Percentiles rank a stretch among this genome's conserved stretches.
phyloP scores from a whole-genome alignment of 1,140 invertebrate genomes.

The Tachypleus tridentatus region DNA sequence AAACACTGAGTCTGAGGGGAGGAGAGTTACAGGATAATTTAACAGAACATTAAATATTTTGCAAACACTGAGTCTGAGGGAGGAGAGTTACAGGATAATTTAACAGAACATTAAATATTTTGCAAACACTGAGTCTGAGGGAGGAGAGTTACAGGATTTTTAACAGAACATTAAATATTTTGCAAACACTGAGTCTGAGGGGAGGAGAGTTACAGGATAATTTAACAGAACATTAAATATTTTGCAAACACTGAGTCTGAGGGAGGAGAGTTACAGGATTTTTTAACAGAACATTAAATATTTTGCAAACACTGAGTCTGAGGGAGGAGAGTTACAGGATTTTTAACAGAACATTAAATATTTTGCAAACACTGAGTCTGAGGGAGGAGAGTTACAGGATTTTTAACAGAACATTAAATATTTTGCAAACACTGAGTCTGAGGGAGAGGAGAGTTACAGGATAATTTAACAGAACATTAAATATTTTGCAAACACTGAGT shows the following conservation, averaged over 20 bases:
- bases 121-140: neutral
- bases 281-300: neutral
- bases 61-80: too few species aligned
- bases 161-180: neutral
- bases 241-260: neutral
- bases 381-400: neutral
- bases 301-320: too few species aligned
- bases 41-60: neutral
- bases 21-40: neutral
- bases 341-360: neutral
- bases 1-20: neutral
- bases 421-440: too few species aligned
- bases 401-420: neutral
- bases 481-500: neutral
- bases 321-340: conserved; percentile 14
- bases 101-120: conserved; percentile 1
- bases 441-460: too few species aligned
- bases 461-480: neutral
- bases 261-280: neutral
- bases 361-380: neutral
- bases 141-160: neutral
- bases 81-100: conserved; percentile 10
- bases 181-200: too few species aligned
- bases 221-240: neutral
- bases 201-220: conserved; percentile 12